Percentiles rank a stretch among this genome's conserved stretches.
phyloP scores from a whole-genome alignment of 2,888 invertebrate species.

The Pyrgus malvae region DNA sequence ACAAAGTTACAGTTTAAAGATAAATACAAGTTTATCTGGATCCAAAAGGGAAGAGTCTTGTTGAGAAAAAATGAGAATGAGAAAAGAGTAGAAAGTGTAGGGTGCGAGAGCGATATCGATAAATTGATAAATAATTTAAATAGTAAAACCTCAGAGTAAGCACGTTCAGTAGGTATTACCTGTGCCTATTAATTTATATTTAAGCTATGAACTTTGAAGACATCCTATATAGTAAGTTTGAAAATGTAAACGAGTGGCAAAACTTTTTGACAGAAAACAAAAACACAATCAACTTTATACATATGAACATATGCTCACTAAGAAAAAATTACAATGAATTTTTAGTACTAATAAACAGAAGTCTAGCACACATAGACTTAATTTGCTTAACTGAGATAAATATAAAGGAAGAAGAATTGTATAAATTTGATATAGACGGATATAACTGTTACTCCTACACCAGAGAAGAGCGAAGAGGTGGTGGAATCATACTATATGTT shows the following conservation, averaged over 20 bases:
- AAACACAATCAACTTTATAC: slow-evolving; percentile 12
- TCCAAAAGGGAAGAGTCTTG: slow-evolving; percentile 20
- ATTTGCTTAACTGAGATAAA: slow-evolving; percentile 1
- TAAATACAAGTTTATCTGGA: slow-evolving; percentile 25
- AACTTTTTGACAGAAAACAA: not conserved
- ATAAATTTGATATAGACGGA: not conserved
- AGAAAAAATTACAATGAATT: not conserved
- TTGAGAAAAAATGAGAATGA: not conserved
- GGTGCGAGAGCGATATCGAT: slow-evolving; percentile 18
- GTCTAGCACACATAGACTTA: not conserved
- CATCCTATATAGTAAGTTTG: no score
- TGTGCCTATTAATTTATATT: not conserved
- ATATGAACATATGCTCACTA: slow-evolving; percentile 8
- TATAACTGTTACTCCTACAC: not conserved
- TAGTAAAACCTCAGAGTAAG: no score
- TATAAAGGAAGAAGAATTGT: not conserved
- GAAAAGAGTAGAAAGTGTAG: not conserved
- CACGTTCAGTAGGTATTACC: no score
- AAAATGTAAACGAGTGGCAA: not conserved
- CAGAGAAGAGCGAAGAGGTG: not conserved
- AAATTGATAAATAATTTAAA: not conserved
- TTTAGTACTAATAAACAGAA: not conserved
- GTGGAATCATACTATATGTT: not conserved
- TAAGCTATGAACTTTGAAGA: no score
- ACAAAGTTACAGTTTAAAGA: slow-evolving; percentile 22